phyloP scores from a whole-genome alignment of 2,888 invertebrate species.

The Eupithecia subfuscata region DNA sequence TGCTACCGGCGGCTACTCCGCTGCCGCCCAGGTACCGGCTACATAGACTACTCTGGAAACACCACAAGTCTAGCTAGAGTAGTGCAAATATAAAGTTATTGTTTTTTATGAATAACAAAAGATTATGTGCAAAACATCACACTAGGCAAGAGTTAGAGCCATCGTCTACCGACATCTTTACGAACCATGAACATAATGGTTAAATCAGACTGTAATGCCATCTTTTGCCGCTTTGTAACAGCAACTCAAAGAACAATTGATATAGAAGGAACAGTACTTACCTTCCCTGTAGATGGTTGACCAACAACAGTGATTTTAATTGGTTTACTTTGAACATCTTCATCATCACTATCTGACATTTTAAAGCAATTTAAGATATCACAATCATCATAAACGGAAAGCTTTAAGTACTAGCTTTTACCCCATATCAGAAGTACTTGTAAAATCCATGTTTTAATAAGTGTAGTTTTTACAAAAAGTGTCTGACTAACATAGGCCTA shows the following conservation, averaged over 20 bases:
- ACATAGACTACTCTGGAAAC: constrained; percentile 70
- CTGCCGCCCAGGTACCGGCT: constrained; percentile 70
- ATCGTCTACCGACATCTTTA: background rate
- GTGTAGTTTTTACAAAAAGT: background rate
- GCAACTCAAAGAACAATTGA: background rate
- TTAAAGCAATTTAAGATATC: background rate
- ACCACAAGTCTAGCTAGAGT: background rate
- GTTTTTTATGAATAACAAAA: background rate
- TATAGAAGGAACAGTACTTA: constrained; percentile 67
- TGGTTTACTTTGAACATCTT: constrained; percentile 84
- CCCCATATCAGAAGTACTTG: background rate
- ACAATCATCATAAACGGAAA: background rate
- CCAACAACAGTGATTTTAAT: constrained; percentile 92
- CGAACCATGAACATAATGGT: background rate
- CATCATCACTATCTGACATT: constrained; percentile 89
- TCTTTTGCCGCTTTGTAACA: background rate
- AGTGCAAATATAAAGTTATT: background rate
- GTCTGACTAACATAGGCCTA: background rate
- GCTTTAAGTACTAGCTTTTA: background rate
- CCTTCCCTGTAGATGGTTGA: constrained; percentile 92
- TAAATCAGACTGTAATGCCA: background rate
- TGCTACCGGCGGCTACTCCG: constrained; percentile 57
- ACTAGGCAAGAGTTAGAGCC: background rate
- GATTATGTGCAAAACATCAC: background rate
- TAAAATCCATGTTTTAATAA: background rate